phyloP scores from a whole-genome alignment of 2,113 vertebrate species.

The Chaetorhynchus papuensis region DNA sequence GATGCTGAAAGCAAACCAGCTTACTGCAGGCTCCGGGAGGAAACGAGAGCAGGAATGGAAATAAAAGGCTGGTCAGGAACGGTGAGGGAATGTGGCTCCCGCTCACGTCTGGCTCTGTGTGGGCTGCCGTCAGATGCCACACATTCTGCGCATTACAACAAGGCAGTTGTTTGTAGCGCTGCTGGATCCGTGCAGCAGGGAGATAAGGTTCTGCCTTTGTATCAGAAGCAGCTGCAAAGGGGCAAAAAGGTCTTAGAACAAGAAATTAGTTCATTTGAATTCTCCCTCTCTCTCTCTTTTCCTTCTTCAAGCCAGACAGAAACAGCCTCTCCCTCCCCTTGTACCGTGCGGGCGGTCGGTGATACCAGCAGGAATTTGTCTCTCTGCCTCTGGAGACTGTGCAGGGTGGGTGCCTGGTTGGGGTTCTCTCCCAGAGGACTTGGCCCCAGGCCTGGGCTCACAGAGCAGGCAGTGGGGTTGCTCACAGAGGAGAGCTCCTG shows the following conservation, averaged over 20 bases:
- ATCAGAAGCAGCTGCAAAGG: constrained; percentile 55
- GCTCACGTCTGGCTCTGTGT: not conserved
- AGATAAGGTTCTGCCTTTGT: constrained; percentile 66
- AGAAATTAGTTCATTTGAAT: constrained; percentile 62
- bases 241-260: constrained; percentile 44
- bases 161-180: constrained; percentile 23
- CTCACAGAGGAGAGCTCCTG: not conserved
- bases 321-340: not conserved
- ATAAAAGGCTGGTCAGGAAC: not conserved
- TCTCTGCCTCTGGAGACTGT: not conserved
- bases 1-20: not conserved
- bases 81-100: not conserved
- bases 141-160: constrained; percentile 21
- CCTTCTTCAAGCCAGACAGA: not conserved
- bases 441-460: not conserved
- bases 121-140: constrained; percentile 8
- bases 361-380: not conserved
- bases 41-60: not conserved
- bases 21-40: not conserved
- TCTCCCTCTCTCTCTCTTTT: not conserved
- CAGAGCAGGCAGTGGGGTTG: not conserved
- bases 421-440: fast-evolving
- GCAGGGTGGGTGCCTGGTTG: fast-evolving
- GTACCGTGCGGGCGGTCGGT: fast-evolving
- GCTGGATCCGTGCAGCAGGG: constrained; percentile 4